Conservation (phyloP, 2,888 invertebrate species). For the Xestia xanthographa region DNA sequence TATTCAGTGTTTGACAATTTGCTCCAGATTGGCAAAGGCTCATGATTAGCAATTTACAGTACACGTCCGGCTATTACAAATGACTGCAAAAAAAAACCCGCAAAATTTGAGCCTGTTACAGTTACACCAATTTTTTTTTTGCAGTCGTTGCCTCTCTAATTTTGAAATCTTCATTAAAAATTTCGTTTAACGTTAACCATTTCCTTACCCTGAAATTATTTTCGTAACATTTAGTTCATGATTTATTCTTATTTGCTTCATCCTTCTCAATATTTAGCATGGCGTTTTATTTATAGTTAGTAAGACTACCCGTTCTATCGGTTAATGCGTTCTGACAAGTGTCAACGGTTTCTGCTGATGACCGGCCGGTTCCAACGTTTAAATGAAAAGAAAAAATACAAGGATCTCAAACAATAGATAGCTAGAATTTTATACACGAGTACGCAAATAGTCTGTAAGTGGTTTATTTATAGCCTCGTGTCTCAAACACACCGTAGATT, state of each 20-base stretch:
- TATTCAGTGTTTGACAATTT: background rate
- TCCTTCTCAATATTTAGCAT: slow-evolving; percentile 12
- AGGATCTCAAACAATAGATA: slow-evolving; percentile 13
- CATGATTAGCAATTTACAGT: background rate
- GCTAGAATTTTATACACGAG: slow-evolving; percentile 24
- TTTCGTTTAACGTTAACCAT: background rate
- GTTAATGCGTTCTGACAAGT: slow-evolving; percentile 73
- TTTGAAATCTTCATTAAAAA: background rate
- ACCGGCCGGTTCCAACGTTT: slow-evolving; percentile 30
- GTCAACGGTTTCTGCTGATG: slow-evolving; percentile 68
- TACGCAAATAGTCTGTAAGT: slow-evolving; percentile 39
- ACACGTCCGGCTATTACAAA: background rate
- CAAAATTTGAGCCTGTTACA: background rate
- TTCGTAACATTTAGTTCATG: background rate
- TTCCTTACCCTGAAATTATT: background rate
- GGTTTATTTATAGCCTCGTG: slow-evolving; percentile 36
- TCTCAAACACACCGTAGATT: background rate
- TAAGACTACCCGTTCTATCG: slow-evolving; percentile 39
- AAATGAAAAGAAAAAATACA: slow-evolving; percentile 42
- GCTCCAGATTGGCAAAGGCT: background rate
- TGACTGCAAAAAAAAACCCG: background rate
- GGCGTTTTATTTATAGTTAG: slow-evolving; percentile 37
- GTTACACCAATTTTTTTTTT: background rate
- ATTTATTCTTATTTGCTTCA: background rate
- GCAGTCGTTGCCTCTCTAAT: background rate